phyloP scores from a whole-genome alignment of 2,888 invertebrate genomes.

The Teinopalpus imperialis region DNA sequence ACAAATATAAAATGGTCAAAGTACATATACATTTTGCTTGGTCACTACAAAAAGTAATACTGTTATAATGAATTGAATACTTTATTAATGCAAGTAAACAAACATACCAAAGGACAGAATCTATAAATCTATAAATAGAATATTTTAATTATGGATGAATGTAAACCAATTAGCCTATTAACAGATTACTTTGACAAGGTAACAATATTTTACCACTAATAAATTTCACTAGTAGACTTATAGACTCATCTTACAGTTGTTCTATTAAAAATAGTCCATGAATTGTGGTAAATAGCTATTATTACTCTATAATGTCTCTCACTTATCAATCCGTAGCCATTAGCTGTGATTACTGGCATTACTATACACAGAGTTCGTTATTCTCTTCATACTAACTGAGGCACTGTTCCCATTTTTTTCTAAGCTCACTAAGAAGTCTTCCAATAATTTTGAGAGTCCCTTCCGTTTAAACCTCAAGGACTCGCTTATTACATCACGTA shows the following conservation, averaged over 20 bases:
- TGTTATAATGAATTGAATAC: constrained; percentile 4
- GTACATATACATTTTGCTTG: too few relatives aligned
- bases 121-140: constrained; percentile 1
- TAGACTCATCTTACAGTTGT: constrained; percentile 26
- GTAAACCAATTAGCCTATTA: constrained; percentile 15
- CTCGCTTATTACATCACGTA: constrained; percentile 88
- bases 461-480: constrained; percentile 90
- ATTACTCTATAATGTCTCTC: constrained; percentile 38
- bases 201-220: constrained; percentile 19
- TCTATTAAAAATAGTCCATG: constrained; percentile 26
- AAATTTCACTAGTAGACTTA: constrained; percentile 25
- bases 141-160: constrained; percentile 7
- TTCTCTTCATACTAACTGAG: constrained; percentile 58
- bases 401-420: constrained; percentile 77
- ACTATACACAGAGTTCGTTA: constrained; percentile 58
- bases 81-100: not conserved
- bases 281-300: constrained; percentile 32
- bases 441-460: constrained; percentile 85
- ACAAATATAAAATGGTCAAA: too few relatives aligned
- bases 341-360: constrained; percentile 67
- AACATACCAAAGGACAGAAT: not conserved
- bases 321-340: constrained; percentile 39
- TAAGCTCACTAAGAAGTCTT: constrained; percentile 82
- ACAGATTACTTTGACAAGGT: constrained; percentile 12
- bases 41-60: constrained; percentile 21